These are phyloP conservation scores for Galbula dea DNA, from an alignment of 2,113 vertebrate genomes.

Conservation along the genomic window DNA sequence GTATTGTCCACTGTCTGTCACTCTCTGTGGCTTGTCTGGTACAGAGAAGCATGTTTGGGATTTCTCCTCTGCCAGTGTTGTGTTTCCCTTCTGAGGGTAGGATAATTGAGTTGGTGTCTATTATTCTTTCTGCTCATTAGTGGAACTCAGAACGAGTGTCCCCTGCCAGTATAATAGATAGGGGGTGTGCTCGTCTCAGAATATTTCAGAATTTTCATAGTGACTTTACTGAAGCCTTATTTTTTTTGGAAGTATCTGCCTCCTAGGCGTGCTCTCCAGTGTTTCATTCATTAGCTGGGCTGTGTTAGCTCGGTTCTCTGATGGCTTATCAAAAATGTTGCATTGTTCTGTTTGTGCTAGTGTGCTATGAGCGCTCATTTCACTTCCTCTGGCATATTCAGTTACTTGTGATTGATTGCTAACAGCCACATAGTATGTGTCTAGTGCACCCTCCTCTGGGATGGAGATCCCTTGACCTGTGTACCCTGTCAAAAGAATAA, in stretches of 20 bases:
- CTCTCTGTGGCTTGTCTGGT: neutral
- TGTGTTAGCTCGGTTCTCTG: neutral
- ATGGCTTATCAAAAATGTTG: neutral
- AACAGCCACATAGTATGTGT: neutral
- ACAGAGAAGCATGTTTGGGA: neutral
- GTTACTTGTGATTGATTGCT: neutral
- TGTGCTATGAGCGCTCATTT: neutral
- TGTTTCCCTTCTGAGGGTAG: neutral
- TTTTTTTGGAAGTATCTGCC: neutral
- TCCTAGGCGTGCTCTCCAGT: neutral
- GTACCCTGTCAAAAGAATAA: neutral
- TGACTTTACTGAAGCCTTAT: neutral
- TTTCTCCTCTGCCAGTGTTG: neutral
- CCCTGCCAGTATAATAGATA: neutral
- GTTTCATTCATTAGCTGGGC: neutral
- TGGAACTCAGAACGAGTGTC: neutral
- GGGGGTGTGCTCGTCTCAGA: neutral
- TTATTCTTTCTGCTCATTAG: neutral
- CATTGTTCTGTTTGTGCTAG: neutral
- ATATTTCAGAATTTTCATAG: neutral
- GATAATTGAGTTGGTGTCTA: neutral
- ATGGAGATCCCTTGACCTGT: neutral
- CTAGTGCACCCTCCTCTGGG: neutral
- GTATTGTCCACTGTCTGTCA: neutral
- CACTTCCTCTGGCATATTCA: fast-evolving